Evolutionary conservation across 2,797 vertebrate genomes (phyloP), one percentile per base, ranked within the genome.

Genomic region (Tauraco hartlaubi): DNA sequence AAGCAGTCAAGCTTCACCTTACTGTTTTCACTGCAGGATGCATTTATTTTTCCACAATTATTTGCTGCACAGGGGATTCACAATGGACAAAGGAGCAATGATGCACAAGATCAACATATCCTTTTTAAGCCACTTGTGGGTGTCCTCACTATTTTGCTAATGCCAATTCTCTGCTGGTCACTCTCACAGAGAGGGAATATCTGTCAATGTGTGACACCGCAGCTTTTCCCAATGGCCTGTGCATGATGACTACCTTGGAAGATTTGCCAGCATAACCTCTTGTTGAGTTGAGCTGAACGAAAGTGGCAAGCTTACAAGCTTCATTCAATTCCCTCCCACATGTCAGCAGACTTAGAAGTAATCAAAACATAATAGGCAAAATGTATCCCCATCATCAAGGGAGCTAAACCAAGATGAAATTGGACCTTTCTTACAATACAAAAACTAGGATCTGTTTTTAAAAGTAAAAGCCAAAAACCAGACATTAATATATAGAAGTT

Each of bases 241-340:
- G 41, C 9, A 14, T 9, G 35, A 71, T 44, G 62, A 66, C 49
- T 86, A 15, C 55, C 61, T 91, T 69, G 37, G 56, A 90, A 92
- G 74, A 84, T 62, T 59, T 87, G 64, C 17, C 31, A 43, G 55
- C 2, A 1, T 82, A 81, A 85, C 48, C 29, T 85, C 41, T 51
- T 39, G 18, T 49, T 64, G 78, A 94, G 58, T 72, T 92, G 56
- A 72, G 31, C 54, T 92, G 41, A 82, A 20, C 0, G 7, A 52
- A 85, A 87, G 59, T 31, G 73, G 33, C 55, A 63, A 67, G 52
- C 29, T 86, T 56, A 85, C 0, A 1, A 74, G 68, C 75, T 90
- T 56, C 72, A 61, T 77, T 93, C 68, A 83, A 14, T 72, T 94
- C 67, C 33, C 56, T 96, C 81, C 74, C 59, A 91, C 46, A 54